Base-by-base conservation (phyloP, 92 coral and sea anemone species). In the Chrysogorgia sp. region DNA sequence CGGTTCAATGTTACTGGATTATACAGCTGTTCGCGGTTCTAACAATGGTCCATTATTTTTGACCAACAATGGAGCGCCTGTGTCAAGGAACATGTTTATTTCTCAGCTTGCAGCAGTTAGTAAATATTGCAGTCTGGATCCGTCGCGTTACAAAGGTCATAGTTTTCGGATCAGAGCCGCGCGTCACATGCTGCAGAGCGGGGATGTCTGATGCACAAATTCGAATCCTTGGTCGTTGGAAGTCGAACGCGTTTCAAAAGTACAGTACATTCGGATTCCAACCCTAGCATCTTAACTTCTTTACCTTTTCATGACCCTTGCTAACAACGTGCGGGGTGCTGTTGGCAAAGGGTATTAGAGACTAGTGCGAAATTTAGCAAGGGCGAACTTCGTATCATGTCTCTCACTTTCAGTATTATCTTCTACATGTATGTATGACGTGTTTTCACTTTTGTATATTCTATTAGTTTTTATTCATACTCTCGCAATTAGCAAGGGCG, bases 191-290 rank as follows among this genome's bases (percentile, higher is more conserved):
- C 90, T 49, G 92, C 92, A 49, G 86, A 67, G 13, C 69, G 58
- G 63, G 92, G 92, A 19, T 86, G 53, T 67, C n/a, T n/a, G n/a
- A n/a, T n/a, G n/a, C 90, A 43, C 89, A 88, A 76, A 76, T 82
- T 25, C 87, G 80, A 62, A 61, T 77, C 40, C 35, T 88, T 49
- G 92, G 92, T 22, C 43, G 89, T 31, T 88, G 89, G 89, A 71
- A 77, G 68, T 86, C 86, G 12, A 81, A 82, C 80, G 89, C 89
- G 23, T 84, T 67, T 69, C 43, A 66, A 10, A 82, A 62, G 34
- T 74, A n/a, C n/a, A n/a, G n/a, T n/a, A 82, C 59, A 82, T 82
- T 45, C 65, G 81, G 59, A 52, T 52, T 52, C 59, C 59, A 23
- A 3, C 59, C 21, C 20, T 17, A 49, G 17, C 60, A 12, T 37